These are phyloP conservation scores for Bambusicola thoracicus DNA, from an alignment of 2,113 vertebrate genomes.

Conservation along the genomic window DNA sequence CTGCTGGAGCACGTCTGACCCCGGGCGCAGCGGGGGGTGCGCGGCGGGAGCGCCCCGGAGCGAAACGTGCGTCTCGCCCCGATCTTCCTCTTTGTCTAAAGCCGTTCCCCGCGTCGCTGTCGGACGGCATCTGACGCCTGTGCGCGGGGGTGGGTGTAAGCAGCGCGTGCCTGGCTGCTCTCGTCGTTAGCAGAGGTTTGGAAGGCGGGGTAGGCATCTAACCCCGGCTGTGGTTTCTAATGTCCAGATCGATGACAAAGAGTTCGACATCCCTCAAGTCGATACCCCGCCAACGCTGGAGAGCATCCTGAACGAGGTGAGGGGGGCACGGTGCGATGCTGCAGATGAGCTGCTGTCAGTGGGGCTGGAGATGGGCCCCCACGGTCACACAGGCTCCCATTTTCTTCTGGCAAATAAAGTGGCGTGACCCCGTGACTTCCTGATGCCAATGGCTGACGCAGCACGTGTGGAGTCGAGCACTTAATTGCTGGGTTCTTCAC, in stretches of 20 bases:
- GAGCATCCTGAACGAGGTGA: slow-evolving; percentile 97
- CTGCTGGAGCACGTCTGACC: too few species aligned
- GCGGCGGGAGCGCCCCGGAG: too few species aligned
- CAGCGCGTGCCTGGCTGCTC: accelerated
- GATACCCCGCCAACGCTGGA: slow-evolving; percentile 97
- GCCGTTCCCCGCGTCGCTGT: too few species aligned
- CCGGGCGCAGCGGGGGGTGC: too few species aligned
- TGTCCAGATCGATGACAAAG: slow-evolving; percentile 95
- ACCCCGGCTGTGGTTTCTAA: not conserved
- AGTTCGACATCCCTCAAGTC: slow-evolving; percentile 98
- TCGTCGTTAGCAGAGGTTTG: not conserved
- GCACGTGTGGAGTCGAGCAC: accelerated
- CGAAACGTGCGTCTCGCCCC: too few species aligned
- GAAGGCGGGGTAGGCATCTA: not conserved
- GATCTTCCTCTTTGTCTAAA: too few species aligned
- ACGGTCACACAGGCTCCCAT: not conserved
- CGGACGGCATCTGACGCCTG: accelerated
- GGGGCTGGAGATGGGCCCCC: too few species aligned
- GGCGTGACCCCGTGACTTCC: not conserved
- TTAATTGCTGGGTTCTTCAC: not conserved
- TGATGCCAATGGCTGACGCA: not conserved
- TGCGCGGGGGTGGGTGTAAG: not conserved
- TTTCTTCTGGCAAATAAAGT: not conserved
- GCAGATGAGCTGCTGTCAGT: not conserved
- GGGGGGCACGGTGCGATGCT: not conserved